phyloP scores from a whole-genome alignment of 2,797 vertebrate genomes.

The Diplodus puntazzo region DNA sequence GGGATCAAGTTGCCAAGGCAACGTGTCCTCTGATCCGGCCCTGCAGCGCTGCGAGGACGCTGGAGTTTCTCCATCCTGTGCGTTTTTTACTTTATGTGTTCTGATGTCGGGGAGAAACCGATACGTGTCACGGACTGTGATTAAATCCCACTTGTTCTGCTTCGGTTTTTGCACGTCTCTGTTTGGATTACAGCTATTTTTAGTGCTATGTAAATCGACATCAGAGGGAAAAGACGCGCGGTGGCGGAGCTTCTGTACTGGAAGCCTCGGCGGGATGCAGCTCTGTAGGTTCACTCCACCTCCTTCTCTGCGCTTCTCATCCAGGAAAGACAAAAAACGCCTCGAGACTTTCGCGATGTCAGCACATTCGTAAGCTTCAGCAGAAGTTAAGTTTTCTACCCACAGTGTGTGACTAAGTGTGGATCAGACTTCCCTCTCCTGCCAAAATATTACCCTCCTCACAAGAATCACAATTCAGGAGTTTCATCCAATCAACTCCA shows the following conservation, averaged over 20 bases:
- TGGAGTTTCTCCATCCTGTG: conserved; percentile 37
- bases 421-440: conserved; percentile 16
- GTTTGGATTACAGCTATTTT: conserved; percentile 65
- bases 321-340: conserved; percentile 27
- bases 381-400: conserved; percentile 8
- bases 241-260: conserved; percentile 50
- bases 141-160: conserved; percentile 48
- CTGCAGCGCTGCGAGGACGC: conserved; percentile 48
- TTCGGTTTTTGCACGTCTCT: conserved; percentile 26
- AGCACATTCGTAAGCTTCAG: conserved; percentile 31
- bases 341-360: conserved; percentile 34
- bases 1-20: conserved; percentile 83
- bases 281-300: conserved; percentile 50
- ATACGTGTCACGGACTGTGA: conserved; percentile 17
- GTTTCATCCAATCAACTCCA: no score
- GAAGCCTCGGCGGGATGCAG: conserved; percentile 34
- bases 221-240: conserved; percentile 35
- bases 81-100: conserved; percentile 26
- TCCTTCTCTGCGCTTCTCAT: conserved; percentile 48
- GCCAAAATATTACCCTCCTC: neutral
- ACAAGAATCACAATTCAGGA: no score
- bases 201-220: conserved; percentile 63
- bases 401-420: neutral
- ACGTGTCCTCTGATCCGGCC: conserved; percentile 73
- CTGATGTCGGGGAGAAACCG: conserved; percentile 42